Base-by-base conservation (phyloP, 2,888 invertebrate genomes). In the Diaprepes abbreviatus region DNA sequence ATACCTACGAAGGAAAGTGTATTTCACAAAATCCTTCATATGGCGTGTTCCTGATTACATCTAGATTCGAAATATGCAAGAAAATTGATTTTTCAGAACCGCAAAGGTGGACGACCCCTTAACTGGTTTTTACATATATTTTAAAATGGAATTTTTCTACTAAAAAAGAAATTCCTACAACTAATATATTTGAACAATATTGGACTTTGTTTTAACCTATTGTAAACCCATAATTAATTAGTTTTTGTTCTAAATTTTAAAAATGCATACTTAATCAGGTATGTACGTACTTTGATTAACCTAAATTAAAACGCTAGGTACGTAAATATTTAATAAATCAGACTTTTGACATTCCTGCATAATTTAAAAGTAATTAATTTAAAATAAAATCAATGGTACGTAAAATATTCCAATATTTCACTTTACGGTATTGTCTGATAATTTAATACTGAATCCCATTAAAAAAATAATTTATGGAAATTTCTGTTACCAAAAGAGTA, bases 341-440 rank as follows among this genome's bases (percentile, higher is more conserved):
- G n/a, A 45, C 45, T 12, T 45, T 31, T 28, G 48, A 1, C 48
- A 50, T 50, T 50, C 48, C 48, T 50, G 28, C 48, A 50, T 50
- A 50, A 28, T 50, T 50, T 50, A 50, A 50, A 50, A 24, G 14
- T 14, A 50, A 50, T 50, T 50, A 45, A 45, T 24, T 45, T 24
- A 28, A 50, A 50, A 50, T 24, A 45, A 45, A 24, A 45, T 24
- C 9, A n/a, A 50, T 6, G 3, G n/a, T n/a, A 28, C n/a, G 10
- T n/a, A 24, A 48, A 45, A 28, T 21, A 24, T 28, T 28, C 43
- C 43, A 4, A 43, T 21, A 43, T 43, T 19, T 43, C 21, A 21
- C 45, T 5, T 24, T 45, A 45, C 3, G 45, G 45, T 45, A 45
- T 45, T 45, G 45, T 45, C 24, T 45, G 45, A 24, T 45, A 45